These are phyloP conservation scores for Neomonachus schauinslandi DNA, from an alignment of 2,113 vertebrate genomes.

Conservation along the genomic window DNA sequence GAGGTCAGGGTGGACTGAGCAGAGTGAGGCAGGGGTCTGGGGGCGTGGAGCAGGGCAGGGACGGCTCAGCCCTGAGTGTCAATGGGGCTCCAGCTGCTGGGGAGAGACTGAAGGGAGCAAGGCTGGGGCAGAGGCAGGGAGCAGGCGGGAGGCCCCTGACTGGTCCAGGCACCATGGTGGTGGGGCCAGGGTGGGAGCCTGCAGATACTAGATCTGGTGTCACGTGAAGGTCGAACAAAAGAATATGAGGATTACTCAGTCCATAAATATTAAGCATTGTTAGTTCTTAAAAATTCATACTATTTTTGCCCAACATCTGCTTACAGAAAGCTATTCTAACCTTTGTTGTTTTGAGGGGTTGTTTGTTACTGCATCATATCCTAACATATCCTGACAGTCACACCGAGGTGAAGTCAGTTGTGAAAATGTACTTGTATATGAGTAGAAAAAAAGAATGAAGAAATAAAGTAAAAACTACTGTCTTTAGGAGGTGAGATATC, in stretches of 20 bases:
- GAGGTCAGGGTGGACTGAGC: accelerated
- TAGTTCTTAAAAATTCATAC: not conserved
- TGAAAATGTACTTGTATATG: not conserved
- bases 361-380: not conserved
- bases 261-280: not conserved
- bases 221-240: not conserved
- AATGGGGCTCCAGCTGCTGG: not conserved
- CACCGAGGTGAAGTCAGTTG: not conserved
- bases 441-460: not conserved
- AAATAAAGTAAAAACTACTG: not conserved
- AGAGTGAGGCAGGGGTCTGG: not conserved
- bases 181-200: not conserved
- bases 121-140: not conserved
- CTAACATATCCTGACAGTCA: not conserved
- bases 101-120: accelerated
- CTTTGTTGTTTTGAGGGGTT: not conserved
- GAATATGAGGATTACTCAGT: too few species aligned
- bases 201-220: not conserved
- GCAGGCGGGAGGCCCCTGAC: not conserved
- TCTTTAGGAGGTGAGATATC: not conserved
- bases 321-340: not conserved
- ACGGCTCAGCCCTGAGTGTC: accelerated
- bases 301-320: not conserved
- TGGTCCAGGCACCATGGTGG: accelerated
- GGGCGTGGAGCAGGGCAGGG: accelerated